These are phyloP conservation scores for Euplagia quadripunctaria DNA, from an alignment of 2,888 invertebrate genomes.

Conservation along the genomic window DNA sequence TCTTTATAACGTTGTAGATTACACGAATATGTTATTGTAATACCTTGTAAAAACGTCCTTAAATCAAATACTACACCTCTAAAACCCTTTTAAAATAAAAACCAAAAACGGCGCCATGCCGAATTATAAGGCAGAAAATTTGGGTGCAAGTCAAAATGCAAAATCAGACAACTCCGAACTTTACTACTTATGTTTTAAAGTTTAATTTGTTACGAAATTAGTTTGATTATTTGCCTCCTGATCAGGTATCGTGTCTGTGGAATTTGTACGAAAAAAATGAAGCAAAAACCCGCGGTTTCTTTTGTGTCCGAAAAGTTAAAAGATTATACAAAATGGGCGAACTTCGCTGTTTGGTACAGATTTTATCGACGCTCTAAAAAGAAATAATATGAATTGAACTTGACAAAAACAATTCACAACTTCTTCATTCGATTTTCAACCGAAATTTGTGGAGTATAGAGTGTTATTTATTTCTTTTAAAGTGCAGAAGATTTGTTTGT, in stretches of 20 bases:
- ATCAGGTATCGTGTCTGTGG: constrained; percentile 74
- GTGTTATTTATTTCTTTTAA: background rate
- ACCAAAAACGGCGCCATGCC: constrained; percentile 60
- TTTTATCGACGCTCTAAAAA: constrained; percentile 75
- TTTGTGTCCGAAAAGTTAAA: constrained; percentile 72
- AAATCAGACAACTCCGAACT: constrained; percentile 58
- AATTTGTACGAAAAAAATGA: constrained; percentile 67
- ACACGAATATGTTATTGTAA: background rate
- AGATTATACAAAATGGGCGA: constrained; percentile 78
- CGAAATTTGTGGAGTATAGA: constrained; percentile 22
- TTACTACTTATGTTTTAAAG: constrained; percentile 42
- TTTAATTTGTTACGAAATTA: constrained; percentile 23
- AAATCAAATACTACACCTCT: constrained; percentile 39
- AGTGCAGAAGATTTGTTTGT: constrained; percentile 29
- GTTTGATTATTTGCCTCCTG: constrained; percentile 58
- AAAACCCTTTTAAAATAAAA: constrained; percentile 54
- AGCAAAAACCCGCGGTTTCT: constrained; percentile 77
- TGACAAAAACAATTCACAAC: constrained; percentile 24
- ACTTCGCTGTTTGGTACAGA: constrained; percentile 75
- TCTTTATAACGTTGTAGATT: constrained; percentile 42
- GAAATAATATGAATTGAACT: constrained; percentile 49
- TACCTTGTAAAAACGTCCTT: constrained; percentile 45
- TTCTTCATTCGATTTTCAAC: constrained; percentile 29
- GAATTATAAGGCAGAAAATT: constrained; percentile 51
- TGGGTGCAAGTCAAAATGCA: constrained; percentile 43